A percentile compares a stretch with the other conserved stretches of the same genome.
These are phyloP conservation scores for Aegotheles bennettii DNA, from an alignment of 2,113 vertebrate genomes.

Conservation along the genomic window DNA sequence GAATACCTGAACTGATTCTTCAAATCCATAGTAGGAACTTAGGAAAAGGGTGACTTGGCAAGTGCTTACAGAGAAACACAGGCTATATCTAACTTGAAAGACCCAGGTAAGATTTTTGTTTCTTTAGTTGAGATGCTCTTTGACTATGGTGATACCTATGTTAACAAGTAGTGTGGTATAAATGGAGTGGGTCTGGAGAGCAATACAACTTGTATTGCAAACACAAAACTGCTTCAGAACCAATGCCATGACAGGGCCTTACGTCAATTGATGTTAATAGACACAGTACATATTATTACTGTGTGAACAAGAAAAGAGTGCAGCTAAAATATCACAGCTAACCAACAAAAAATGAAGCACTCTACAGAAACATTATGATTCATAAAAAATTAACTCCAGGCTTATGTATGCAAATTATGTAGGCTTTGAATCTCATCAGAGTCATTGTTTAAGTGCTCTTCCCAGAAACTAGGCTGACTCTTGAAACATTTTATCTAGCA, in stretches of 20 bases:
- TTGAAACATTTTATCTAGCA: neutral
- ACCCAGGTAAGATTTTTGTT: neutral
- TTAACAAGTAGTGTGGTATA: neutral
- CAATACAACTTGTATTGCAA: neutral
- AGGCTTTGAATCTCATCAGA: slow-evolving; percentile 15
- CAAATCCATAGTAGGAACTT: neutral
- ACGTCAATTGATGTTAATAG: neutral
- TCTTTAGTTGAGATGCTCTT: neutral
- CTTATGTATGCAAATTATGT: neutral
- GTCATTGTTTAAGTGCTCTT: slow-evolving; percentile 12
- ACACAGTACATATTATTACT: neutral
- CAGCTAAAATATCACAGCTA: neutral
- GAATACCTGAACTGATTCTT: neutral
- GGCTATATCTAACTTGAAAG: neutral
- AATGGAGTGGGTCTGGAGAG: neutral
- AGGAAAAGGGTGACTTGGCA: neutral
- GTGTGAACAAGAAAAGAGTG: neutral
- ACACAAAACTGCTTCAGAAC: neutral
- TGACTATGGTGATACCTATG: neutral
- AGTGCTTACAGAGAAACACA: neutral
- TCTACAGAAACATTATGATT: neutral
- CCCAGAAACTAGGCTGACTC: neutral
- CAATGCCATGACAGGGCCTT: neutral
- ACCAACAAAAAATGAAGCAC: neutral
- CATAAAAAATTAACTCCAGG: slow-evolving; percentile 14